Percentiles rank a stretch among this genome's conserved stretches.
These are phyloP conservation scores for Chaetodon trifascialis DNA, from an alignment of 2,113 vertebrate genomes.

Conservation along the genomic window DNA sequence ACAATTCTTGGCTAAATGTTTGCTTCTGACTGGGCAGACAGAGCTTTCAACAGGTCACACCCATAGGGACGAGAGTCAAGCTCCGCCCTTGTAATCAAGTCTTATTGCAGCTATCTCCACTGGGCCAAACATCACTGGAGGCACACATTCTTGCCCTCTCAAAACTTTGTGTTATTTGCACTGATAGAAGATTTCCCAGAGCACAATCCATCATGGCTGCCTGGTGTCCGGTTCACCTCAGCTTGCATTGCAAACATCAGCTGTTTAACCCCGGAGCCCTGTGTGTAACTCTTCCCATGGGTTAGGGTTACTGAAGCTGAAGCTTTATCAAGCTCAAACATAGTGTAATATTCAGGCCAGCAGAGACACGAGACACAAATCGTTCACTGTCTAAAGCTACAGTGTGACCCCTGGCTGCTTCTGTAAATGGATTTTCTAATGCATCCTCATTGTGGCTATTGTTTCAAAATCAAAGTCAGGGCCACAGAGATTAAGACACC, in stretches of 20 bases:
- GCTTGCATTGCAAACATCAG: not conserved
- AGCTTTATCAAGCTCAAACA: too few relatives aligned
- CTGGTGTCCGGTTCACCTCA: not conserved
- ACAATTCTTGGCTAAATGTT: not conserved
- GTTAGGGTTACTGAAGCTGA: not conserved
- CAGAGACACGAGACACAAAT: too few relatives aligned
- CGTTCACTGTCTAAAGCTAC: too few relatives aligned
- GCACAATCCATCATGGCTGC: not conserved
- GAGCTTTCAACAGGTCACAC: not conserved
- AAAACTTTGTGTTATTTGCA: not conserved
- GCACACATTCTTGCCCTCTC: not conserved
- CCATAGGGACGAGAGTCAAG: not conserved
- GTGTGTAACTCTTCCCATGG: not conserved
- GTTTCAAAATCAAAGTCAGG: too few relatives aligned
- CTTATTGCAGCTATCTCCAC: not conserved
- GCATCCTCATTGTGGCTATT: too few relatives aligned
- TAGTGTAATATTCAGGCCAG: too few relatives aligned
- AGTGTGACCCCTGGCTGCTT: too few relatives aligned
- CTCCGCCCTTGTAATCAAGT: not conserved
- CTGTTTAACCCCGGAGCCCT: not conserved
- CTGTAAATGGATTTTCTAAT: too few relatives aligned
- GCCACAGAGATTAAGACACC: too few relatives aligned
- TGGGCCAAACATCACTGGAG: not conserved
- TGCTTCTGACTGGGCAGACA: accelerated
- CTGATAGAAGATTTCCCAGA: not conserved